Evolutionary conservation across 2,113 vertebrate genomes (phyloP).

Genomic region (Ranitomeya variabilis): DNA sequence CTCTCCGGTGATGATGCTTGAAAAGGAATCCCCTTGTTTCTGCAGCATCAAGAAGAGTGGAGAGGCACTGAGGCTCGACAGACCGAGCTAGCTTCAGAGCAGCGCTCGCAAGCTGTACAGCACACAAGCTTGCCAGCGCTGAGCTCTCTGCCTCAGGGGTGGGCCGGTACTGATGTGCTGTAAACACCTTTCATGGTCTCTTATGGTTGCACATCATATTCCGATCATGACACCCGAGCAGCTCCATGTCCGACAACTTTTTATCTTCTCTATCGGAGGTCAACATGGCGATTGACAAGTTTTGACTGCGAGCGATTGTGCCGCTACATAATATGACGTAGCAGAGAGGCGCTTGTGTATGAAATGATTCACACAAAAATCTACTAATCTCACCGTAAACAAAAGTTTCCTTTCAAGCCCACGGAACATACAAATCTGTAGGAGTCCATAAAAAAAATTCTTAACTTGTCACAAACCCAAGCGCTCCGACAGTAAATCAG

Average conservation of each 20-base stretch:
- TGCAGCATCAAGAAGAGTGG: no score
- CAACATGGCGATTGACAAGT: background rate
- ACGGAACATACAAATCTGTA: constrained; percentile 9
- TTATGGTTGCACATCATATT: background rate
- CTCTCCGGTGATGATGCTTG: no score
- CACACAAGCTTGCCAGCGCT: no score
- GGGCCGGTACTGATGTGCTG: no score
- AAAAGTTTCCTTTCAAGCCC: constrained; percentile 24
- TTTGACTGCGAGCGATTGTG: constrained; percentile 8
- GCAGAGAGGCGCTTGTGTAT: background rate
- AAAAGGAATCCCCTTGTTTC: no score
- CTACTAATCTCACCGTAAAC: background rate
- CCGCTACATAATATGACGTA: background rate
- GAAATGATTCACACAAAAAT: background rate
- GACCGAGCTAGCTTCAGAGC: no score
- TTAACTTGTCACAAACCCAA: constrained; percentile 15
- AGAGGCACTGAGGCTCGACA: no score
- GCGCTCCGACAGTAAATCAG: background rate
- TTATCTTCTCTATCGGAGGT: background rate
- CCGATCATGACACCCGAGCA: no score
- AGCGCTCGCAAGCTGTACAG: no score
- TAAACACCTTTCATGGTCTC: no score
- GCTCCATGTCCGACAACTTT: background rate
- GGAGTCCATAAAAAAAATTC: constrained; percentile 33
- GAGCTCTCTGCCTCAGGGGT: no score